These are phyloP conservation scores for Eubasilissa regina DNA, from an alignment of 1,140 invertebrate species.

Conservation along the genomic window DNA sequence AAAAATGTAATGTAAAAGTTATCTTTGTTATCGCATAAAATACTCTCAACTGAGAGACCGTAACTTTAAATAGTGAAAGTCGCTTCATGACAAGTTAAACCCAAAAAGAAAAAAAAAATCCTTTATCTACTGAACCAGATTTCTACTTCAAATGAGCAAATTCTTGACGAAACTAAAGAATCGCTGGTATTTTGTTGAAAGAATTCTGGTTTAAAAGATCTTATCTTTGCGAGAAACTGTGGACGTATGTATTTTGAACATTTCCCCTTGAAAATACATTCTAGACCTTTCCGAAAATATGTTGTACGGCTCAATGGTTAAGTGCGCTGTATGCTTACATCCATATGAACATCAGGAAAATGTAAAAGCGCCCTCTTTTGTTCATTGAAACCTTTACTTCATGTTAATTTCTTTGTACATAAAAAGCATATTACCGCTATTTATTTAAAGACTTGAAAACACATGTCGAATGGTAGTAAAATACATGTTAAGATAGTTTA, in stretches of 20 bases:
- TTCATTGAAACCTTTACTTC: no score
- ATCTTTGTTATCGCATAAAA: no score
- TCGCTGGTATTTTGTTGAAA: not conserved
- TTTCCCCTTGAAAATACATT: not conserved
- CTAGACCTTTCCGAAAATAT: not conserved
- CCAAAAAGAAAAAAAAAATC: not conserved
- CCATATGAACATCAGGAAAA: no score
- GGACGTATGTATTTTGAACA: not conserved
- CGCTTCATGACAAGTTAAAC: not conserved
- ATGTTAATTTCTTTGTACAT: no score
- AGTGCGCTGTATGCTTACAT: no score
- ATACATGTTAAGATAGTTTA: no score
- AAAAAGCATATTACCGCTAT: no score
- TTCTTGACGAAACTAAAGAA: not conserved
- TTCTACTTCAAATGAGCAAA: not conserved
- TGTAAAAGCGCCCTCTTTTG: no score
- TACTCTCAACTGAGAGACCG: not conserved
- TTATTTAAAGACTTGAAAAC: no score
- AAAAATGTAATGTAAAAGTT: no score
- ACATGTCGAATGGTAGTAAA: no score
- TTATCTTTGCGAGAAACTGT: not conserved
- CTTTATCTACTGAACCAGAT: not conserved
- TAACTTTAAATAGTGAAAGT: not conserved
- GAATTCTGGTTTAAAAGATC: not conserved
- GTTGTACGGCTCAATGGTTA: not conserved